Evolutionary conservation across 2,888 invertebrate species (phyloP), one percentile per base, ranked within the genome.

Genomic region (Himalopsyche anomala): DNA sequence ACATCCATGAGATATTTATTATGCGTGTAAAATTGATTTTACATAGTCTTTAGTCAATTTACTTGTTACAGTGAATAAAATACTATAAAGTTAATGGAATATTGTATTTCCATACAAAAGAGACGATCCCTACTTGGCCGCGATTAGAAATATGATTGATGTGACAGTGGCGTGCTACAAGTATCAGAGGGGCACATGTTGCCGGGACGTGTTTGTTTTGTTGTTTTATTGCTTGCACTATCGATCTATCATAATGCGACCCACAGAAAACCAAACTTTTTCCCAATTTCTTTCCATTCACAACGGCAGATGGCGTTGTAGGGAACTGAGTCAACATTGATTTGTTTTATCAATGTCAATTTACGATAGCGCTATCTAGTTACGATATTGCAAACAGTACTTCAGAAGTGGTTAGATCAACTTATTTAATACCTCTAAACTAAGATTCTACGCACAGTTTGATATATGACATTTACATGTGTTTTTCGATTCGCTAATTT

Each of bases 121-220:
- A 74, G 74, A 36, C 74, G 15, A 36, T 12, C 19, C 36, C 12
- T 38, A 74, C 28, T 74, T 74, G 5, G 38, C 38, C 74, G 5
- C 74, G 74, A 74, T 74, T 74, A 74, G 36, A 36, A 74, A 74
- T 74, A 74, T 74, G 74, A 74, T 74, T 74, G 74, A 74, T 74
- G 28, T 36, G 74, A 15, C 19, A 36, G 74, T 74, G 74, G 38
- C 74, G 74, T 74, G 74, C 74, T 19, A 51, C 51, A 51, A 74
- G 19, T 36, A 12, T 38, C 36, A 28, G 15, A 36, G 74, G 74
- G 36, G 74, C 74, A 74, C 74, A 74, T 74, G 74, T 74, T 74
- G 74, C 74, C 36, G 28, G 5, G 74, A 74, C 74, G 74, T 74
- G 74, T 74, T 74, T 74, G 74, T 36, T 74, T 74, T 74, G 74